A percentile compares a stretch with the other conserved stretches of the same genome.
These are phyloP conservation scores for Neosilurus hyrtlii DNA, from an alignment of 2,797 vertebrate genomes.

Conservation along the genomic window DNA sequence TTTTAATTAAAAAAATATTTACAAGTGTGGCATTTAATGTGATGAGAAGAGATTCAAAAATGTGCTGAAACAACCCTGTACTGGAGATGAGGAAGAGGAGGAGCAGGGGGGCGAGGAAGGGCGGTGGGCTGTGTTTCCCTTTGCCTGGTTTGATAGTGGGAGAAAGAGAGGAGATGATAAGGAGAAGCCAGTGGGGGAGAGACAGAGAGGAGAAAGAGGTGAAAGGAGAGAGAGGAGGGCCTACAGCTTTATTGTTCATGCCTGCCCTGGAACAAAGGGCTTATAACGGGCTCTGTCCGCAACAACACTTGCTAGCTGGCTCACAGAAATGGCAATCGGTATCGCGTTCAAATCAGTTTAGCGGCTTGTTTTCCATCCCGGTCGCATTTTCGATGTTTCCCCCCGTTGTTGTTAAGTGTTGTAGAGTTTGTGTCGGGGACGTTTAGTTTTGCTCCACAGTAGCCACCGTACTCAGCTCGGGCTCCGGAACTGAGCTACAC, in stretches of 20 bases:
- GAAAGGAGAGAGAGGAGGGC: slow-evolving; percentile 60
- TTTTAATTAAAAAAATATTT: not conserved
- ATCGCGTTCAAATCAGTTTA: not conserved
- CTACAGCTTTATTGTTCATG: slow-evolving; percentile 60
- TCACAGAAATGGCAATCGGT: slow-evolving; percentile 26
- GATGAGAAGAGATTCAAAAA: slow-evolving; percentile 15
- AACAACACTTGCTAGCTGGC: slow-evolving; percentile 25
- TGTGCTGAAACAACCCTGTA: slow-evolving; percentile 30
- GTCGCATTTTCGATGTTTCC: not conserved
- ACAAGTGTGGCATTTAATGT: not conserved
- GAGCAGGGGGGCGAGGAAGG: slow-evolving; percentile 26
- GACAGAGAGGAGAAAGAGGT: slow-evolving; percentile 42
- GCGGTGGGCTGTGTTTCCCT: slow-evolving; percentile 30
- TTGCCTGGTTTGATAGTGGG: slow-evolving; percentile 34
- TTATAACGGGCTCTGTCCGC: slow-evolving; percentile 47
- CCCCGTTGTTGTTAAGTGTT: not conserved
- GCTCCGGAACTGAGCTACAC: slow-evolving; percentile 38
- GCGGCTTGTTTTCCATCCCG: not conserved
- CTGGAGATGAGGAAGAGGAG: slow-evolving; percentile 9
- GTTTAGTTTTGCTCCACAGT: slow-evolving; percentile 30
- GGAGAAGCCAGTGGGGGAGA: slow-evolving; percentile 38
- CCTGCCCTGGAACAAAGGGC: slow-evolving; percentile 59
- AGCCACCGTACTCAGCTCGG: slow-evolving; percentile 21
- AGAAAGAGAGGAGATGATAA: slow-evolving; percentile 32
- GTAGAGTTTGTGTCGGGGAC: slow-evolving; percentile 31